Evolutionary conservation across 2,797 vertebrate species (phyloP), one percentile per base, ranked within the genome.

Genomic region (Hemitrygon akajei): DNA sequence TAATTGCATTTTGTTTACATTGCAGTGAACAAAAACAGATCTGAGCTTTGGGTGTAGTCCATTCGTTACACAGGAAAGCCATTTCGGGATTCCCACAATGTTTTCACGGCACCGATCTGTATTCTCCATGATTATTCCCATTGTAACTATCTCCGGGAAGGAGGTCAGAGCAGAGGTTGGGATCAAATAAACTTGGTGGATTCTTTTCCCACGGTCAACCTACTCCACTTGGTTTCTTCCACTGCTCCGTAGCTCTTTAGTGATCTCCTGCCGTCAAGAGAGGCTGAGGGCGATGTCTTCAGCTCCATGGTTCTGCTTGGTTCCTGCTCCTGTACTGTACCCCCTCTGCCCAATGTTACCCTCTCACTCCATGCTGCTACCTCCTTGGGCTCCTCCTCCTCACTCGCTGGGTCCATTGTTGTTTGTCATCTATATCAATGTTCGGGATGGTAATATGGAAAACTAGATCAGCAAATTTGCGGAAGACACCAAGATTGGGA

Each of bases 181-280:
- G 9, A 84, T 84, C 40, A 84, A 27, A 84, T 12, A 34, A 4
- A 20, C 4, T 86, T 63, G 60, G 30, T 89, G 30, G 6, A 34
- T 89, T 34, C 96, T 95, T 95, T 95, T n/a, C 95, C 95, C 69
- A 3, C 94, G 96, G 95, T 84, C 95, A 95, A 95, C 98, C 98
- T 22, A 97, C 96, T 92, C 66, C 98, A 98, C 58, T 97, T 97
- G 0, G 98, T 99, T 96, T 98, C 97, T 91, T 97, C 98, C 96
- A 99, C 98, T 1, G 98, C 98, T 94, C 98, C 98, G 96, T 99
- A 99, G 96, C 98, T 97, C 95, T 96, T 96, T 96, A 95, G 95
- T 63, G 97, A 96, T 93, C 97, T 97, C 95, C 98, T 98, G 16
- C 97, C 96, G 95, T 98, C 98, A 94, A 96, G 94, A 93, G 96